Evolutionary conservation across 2,797 vertebrate genomes (phyloP).

Genomic region (Chloroceryle amazona): DNA sequence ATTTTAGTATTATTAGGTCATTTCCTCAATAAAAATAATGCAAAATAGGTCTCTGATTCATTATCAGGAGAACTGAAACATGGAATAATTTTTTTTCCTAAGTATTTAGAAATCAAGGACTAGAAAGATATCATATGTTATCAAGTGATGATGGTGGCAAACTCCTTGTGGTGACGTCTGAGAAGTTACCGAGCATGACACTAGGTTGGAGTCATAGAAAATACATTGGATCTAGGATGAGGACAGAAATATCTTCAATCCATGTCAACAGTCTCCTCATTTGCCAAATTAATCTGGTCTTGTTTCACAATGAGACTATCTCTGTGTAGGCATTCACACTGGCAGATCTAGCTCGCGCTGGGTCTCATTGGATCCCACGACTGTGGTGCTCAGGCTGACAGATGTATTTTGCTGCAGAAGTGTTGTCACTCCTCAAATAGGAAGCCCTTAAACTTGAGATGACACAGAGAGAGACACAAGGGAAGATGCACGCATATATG

Average conservation of each 20-base stretch:
- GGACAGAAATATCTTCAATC: not conserved
- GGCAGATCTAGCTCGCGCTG: not conserved
- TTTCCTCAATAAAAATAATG: not conserved
- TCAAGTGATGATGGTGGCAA: not conserved
- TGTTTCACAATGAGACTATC: not conserved
- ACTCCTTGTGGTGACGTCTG: not conserved
- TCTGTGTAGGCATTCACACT: not conserved
- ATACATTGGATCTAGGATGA: not conserved
- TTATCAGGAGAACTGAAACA: not conserved
- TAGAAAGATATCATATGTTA: not conserved
- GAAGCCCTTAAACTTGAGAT: not conserved
- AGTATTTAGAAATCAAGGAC: not conserved
- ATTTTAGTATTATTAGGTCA: not conserved
- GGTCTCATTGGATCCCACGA: not conserved
- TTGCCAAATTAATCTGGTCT: not conserved
- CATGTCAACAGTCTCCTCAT: not conserved
- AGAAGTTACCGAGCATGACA: not conserved
- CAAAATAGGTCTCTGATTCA: not conserved
- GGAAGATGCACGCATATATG: fast-evolving
- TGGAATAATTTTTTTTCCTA: not conserved
- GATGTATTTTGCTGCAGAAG: not conserved
- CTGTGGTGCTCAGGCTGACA: not conserved
- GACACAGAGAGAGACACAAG: not conserved
- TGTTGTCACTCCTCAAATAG: not conserved
- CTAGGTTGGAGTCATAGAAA: not conserved